Conservation (phyloP, 64 coral and sea anemone genomes). For the Dendronephthya gigantea region DNA sequence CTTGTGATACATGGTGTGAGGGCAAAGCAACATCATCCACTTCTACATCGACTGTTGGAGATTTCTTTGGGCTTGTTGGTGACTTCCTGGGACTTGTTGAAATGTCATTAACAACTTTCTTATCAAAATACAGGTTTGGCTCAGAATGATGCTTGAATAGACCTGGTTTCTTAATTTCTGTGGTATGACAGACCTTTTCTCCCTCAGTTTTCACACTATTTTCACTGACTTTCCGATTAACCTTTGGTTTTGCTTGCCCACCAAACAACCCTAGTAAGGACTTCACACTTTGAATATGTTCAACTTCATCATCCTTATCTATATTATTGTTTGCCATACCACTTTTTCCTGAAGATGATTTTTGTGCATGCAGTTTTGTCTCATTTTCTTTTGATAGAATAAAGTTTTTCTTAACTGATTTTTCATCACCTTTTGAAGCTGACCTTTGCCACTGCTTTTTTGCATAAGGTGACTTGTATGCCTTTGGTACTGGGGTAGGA, state of each 20-base stretch:
- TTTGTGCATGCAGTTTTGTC: not conserved
- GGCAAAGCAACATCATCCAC: not conserved
- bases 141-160: not conserved
- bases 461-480: not conserved
- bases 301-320: not conserved
- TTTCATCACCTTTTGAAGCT: not conserved
- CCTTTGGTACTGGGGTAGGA: not conserved
- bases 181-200: not conserved
- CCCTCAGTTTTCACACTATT: not conserved
- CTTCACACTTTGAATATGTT: conserved; percentile 14
- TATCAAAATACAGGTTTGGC: not conserved
- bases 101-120: not conserved
- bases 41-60: not conserved
- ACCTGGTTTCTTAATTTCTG: not conserved
- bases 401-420: not conserved
- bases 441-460: not conserved
- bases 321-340: not conserved
- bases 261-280: conserved; percentile 10
- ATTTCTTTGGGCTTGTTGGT: not conserved
- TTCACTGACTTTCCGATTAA: not conserved
- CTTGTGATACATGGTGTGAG: not conserved
- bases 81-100: not conserved
- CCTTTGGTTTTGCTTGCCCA: not conserved
- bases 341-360: not conserved
- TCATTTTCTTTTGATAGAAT: not conserved